Conservation (phyloP, 1,140 invertebrate genomes). For the Cylas formicarius region DNA sequence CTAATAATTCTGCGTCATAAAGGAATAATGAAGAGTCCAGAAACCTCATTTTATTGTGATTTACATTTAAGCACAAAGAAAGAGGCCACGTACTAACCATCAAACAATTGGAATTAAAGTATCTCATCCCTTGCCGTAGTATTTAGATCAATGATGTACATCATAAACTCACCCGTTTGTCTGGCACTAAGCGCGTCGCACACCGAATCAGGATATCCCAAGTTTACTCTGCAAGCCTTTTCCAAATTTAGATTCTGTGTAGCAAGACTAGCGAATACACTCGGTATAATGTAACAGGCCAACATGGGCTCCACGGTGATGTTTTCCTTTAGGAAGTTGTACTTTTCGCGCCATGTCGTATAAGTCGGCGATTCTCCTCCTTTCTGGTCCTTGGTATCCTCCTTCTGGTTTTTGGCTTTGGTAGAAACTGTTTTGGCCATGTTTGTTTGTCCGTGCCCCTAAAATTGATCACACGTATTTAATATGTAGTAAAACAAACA, state of each 20-base stretch:
- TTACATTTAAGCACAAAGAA: no score
- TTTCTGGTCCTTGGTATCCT: conserved; percentile 16
- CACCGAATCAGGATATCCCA: conserved; percentile 59
- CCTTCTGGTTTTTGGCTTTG: conserved; percentile 9
- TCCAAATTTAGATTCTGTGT: conserved; percentile 77
- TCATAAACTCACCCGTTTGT: conserved; percentile 46
- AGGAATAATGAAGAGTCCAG: no score
- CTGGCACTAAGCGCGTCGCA: conserved; percentile 64
- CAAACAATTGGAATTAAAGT: no score
- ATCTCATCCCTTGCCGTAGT: not conserved
- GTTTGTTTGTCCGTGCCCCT: conserved; percentile 22
- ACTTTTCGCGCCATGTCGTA: conserved; percentile 49
- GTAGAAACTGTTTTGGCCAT: conserved; percentile 22
- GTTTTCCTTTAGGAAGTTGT: conserved; percentile 51
- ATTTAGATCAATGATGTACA: not conserved
- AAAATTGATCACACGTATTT: no score
- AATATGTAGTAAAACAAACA: no score
- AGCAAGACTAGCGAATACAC: conserved; percentile 66
- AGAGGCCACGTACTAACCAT: no score
- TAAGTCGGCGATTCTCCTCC: conserved; percentile 41
- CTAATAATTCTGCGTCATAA: no score
- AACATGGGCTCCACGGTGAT: conserved; percentile 75
- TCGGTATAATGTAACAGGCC: conserved; percentile 72
- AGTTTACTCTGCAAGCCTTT: conserved; percentile 75
- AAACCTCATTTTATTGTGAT: no score